phyloP scores from a whole-genome alignment of 2,888 invertebrate genomes.

The Ornithoptera alexandrae region DNA sequence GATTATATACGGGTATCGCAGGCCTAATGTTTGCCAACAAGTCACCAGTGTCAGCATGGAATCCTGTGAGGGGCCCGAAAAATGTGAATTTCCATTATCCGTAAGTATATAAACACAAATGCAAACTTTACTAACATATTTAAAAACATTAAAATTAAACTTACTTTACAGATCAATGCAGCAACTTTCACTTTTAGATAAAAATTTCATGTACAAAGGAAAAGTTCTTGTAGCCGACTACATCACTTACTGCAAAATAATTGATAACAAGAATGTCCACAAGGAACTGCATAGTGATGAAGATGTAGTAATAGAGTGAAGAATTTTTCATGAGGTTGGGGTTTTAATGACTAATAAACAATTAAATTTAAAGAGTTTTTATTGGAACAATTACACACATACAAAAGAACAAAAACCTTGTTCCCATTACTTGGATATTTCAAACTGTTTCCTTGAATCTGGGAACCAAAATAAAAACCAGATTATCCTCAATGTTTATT shows the following conservation, averaged over 20 bases:
- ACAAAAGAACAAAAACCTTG: slow-evolving; percentile 14
- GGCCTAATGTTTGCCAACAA: slow-evolving; percentile 87
- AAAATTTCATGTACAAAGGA: slow-evolving; percentile 64
- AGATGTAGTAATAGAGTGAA: slow-evolving; percentile 23
- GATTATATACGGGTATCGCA: slow-evolving; percentile 82
- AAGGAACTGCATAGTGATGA: slow-evolving; percentile 14
- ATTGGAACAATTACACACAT: slow-evolving; percentile 5
- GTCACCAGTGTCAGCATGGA: slow-evolving; percentile 85
- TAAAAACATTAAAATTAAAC: neutral
- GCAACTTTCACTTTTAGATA: slow-evolving; percentile 60
- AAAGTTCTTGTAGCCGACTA: slow-evolving; percentile 72
- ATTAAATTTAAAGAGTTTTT: neutral
- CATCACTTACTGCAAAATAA: slow-evolving; percentile 70
- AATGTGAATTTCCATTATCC: slow-evolving; percentile 68
- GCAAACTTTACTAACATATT: neutral
- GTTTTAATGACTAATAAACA: slow-evolving; percentile 7
- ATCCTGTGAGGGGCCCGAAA: slow-evolving; percentile 83
- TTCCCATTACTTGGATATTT: slow-evolving; percentile 41
- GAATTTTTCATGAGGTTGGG: slow-evolving; percentile 1
- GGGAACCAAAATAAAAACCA: slow-evolving; percentile 56
- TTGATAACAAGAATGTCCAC: slow-evolving; percentile 41
- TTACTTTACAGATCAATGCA: slow-evolving; percentile 53
- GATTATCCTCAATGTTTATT: slow-evolving; percentile 63
- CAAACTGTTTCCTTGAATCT: slow-evolving; percentile 67
- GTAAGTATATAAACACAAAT: slow-evolving; percentile 48